Evolutionary conservation across 2,888 invertebrate species (phyloP).

Genomic region (Zonitis immaculata): DNA sequence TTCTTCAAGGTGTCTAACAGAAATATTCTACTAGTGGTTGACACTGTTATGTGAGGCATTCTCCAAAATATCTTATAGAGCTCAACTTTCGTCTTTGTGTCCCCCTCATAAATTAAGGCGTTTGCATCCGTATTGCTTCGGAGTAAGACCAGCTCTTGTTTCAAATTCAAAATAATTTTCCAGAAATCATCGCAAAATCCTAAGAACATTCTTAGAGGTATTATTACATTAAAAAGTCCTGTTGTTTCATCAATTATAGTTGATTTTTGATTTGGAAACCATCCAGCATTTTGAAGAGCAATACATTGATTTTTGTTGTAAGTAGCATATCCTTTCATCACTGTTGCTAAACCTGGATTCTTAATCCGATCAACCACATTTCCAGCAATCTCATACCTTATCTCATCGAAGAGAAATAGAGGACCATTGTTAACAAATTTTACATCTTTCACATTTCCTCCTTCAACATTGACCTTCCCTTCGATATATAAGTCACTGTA

Average conservation of each 20-base stretch:
- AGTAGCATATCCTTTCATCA: too few relatives aligned
- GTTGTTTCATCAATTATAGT: conserved; percentile 2
- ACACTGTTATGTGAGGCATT: conserved; percentile 15
- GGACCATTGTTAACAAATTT: not conserved
- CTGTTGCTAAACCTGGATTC: not conserved
- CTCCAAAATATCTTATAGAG: conserved; percentile 13
- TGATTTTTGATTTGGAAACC: conserved; percentile 6
- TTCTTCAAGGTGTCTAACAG: not conserved
- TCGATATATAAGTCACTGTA: too few relatives aligned
- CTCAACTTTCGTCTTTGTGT: too few relatives aligned
- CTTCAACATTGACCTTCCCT: not conserved
- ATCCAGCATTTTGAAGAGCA: conserved; percentile 12
- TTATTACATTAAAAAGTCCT: conserved; percentile 10
- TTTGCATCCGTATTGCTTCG: conserved; percentile 15
- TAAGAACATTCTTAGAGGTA: conserved; percentile 11
- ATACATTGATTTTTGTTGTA: not conserved
- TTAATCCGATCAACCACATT: not conserved
- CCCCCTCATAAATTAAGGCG: conserved; percentile 3
- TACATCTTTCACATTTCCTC: not conserved
- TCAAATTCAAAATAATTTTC: conserved; percentile 17
- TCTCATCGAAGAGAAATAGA: conserved; percentile 1
- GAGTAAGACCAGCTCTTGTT: conserved; percentile 20
- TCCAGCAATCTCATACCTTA: not conserved
- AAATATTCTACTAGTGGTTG: not conserved
- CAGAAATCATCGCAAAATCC: not conserved